Base-by-base conservation (phyloP, 2,113 vertebrate species). In the Danio rerio region DNA sequence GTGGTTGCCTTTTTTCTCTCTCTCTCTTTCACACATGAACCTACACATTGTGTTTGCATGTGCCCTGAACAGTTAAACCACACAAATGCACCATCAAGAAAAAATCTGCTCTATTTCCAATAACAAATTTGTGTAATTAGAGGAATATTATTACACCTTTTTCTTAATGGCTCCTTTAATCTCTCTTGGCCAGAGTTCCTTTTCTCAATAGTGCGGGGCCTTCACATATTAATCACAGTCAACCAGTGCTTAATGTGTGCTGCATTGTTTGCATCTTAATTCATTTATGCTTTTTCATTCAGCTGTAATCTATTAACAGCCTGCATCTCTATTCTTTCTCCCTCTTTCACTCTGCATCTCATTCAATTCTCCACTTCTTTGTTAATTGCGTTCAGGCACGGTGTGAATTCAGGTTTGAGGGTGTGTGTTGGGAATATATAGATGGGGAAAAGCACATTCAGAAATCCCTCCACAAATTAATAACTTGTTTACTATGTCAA, bases 181-280 rank as follows among this genome's bases (percentile, higher is more conserved):
- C 87, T 88, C 85, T 62, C 62, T 79, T 65, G 81, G 83, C 72
- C 87, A 81, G 82, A 75, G 77, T 71, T 84, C 52, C 74, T 15
- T n/a, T 81, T 81, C 78, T 81, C 81, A 81, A 43, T 66, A 71
- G 40, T 69, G 74, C 6, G 70, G 62, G 74, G 69, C 80, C 74
- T 80, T 58, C 40, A 6, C 68, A 79, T 82, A 86, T 86, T 71
- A 80, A 88, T 87, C 86, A 83, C 71, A 84, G 69, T 78, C 83
- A 80, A 66, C 18, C 42, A 4, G 15, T 78, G 83, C 72, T 84
- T 81, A 80, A 83, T 82, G 59, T 56, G 42, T 63, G 52, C 59
- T 52, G 74, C 79, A 69, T 82, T 84, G 72, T 87, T 87, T 84
- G 82, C 83, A 84, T 88, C 78, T 84, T 86, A 86, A 85, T 85